Evolutionary conservation across 2,113 vertebrate species (phyloP).

Genomic region (Passer domesticus): DNA sequence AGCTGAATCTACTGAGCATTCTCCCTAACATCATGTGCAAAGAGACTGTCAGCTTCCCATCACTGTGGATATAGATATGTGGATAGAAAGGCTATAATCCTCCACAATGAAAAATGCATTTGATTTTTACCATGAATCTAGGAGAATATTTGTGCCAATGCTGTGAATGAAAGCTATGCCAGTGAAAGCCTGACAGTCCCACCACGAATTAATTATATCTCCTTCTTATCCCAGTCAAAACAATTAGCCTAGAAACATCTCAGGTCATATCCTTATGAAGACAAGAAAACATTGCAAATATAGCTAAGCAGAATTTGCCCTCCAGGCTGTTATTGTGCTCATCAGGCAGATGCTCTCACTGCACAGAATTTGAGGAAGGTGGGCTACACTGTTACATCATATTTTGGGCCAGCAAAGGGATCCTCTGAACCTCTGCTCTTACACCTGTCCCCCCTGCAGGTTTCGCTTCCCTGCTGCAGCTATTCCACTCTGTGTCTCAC

Average conservation of each 20-base stretch:
- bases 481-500: accelerated
- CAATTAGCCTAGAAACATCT: background rate
- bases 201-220: background rate
- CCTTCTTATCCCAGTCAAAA: background rate
- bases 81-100: background rate
- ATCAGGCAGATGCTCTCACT: background rate
- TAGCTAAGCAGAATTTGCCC: background rate
- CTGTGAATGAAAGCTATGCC: background rate
- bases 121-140: background rate
- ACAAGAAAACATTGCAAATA: background rate
- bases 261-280: background rate
- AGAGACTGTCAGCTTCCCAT: background rate
- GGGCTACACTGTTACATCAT: too few relatives aligned
- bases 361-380: background rate
- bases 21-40: background rate
- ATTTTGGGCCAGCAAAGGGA: background rate
- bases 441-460: background rate
- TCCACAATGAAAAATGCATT: background rate
- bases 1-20: background rate
- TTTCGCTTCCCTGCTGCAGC: background rate
- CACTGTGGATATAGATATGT: background rate
- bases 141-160: background rate
- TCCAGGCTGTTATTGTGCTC: background rate
- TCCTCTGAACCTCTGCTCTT: background rate
- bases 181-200: background rate